Conservation (phyloP, 2,797 vertebrate genomes). For the Scarus forsteni region DNA sequence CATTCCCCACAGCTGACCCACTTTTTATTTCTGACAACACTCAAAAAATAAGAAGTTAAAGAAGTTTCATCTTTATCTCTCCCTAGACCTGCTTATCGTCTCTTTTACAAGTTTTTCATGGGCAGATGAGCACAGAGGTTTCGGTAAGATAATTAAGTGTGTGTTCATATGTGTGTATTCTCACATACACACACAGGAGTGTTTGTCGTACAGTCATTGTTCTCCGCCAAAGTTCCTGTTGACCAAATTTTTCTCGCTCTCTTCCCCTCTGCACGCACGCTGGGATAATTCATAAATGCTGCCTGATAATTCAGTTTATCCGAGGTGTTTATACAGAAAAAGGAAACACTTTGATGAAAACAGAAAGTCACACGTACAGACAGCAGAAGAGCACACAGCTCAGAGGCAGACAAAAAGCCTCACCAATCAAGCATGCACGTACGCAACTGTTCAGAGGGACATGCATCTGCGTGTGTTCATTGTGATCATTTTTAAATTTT, state of each 20-base stretch:
- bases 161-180: neutral
- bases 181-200: slow-evolving; percentile 20
- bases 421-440: neutral
- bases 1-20: slow-evolving; percentile 25
- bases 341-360: neutral
- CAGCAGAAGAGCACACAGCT: neutral
- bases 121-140: slow-evolving; percentile 18
- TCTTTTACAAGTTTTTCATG: slow-evolving; percentile 2
- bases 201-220: slow-evolving; percentile 47
- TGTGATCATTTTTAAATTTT: neutral
- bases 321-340: slow-evolving; percentile 2
- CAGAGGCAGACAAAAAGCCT: slow-evolving; percentile 5
- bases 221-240: slow-evolving; percentile 59
- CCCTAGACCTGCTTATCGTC: slow-evolving; percentile 7
- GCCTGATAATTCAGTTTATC: slow-evolving; percentile 8
- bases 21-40: slow-evolving; percentile 15
- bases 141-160: neutral
- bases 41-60: slow-evolving; percentile 25
- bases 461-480: neutral
- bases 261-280: slow-evolving; percentile 39
- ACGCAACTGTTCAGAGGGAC: neutral
- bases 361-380: neutral
- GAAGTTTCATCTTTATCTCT: slow-evolving; percentile 18
- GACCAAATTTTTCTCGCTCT: slow-evolving; percentile 31
- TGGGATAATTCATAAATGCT: slow-evolving; percentile 8